phyloP scores from a whole-genome alignment of 2,888 invertebrate species.

The Horisme vitalbata region DNA sequence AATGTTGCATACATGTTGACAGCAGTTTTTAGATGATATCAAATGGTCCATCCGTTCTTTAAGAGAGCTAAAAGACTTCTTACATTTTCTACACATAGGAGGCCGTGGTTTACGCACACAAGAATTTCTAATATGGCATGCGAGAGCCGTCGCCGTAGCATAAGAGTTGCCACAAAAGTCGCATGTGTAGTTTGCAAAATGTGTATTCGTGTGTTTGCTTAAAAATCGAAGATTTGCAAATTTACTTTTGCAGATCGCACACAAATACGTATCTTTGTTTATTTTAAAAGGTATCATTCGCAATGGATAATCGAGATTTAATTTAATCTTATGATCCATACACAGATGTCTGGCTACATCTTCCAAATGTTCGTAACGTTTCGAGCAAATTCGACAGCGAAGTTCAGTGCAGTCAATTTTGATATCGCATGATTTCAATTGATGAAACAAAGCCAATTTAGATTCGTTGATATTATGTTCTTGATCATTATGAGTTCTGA shows the following conservation, averaged over 20 bases:
- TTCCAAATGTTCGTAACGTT: slow-evolving; percentile 35
- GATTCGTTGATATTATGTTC: slow-evolving; percentile 42
- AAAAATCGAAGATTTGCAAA: slow-evolving; percentile 45
- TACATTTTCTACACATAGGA: slow-evolving; percentile 46
- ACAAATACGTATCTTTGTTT: slow-evolving; percentile 38
- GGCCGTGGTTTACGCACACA: slow-evolving; percentile 37
- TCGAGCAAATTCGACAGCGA: slow-evolving; percentile 45
- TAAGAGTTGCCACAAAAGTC: slow-evolving; percentile 54
- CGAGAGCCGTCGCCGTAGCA: slow-evolving; percentile 38
- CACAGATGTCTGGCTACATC: slow-evolving; percentile 45
- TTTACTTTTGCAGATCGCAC: slow-evolving; percentile 45
- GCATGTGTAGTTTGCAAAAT: slow-evolving; percentile 49
- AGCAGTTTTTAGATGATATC: slow-evolving; percentile 40
- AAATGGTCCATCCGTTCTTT: slow-evolving; percentile 45
- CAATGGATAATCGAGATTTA: slow-evolving; percentile 41
- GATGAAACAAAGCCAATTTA: slow-evolving; percentile 39
- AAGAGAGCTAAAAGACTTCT: slow-evolving; percentile 39
- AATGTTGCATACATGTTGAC: slow-evolving; percentile 43
- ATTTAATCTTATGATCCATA: slow-evolving; percentile 37
- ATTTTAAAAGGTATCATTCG: slow-evolving; percentile 51
- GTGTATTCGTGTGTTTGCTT: slow-evolving; percentile 50
- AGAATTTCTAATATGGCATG: slow-evolving; percentile 40
- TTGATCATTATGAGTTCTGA: slow-evolving; percentile 44
- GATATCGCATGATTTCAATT: slow-evolving; percentile 26
- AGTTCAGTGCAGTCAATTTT: slow-evolving; percentile 52